These are phyloP conservation scores for Drosophila kokeensis DNA, from an alignment of 2,888 invertebrate species.

Conservation along the genomic window DNA sequence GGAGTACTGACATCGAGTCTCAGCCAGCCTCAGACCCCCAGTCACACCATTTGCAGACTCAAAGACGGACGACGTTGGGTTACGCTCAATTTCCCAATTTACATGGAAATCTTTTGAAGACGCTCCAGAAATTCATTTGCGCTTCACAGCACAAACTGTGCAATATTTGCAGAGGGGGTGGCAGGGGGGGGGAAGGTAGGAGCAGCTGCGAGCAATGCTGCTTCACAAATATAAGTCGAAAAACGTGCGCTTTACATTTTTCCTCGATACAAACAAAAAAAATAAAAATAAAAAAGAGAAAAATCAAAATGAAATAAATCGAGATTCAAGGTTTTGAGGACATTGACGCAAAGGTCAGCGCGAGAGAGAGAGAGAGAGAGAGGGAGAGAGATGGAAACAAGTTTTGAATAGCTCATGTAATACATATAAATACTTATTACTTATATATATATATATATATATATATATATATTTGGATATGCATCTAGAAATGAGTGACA, in stretches of 20 bases:
- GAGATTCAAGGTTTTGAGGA: conserved; percentile 72
- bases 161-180: background rate
- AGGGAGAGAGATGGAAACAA: conserved; percentile 32
- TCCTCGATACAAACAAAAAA: conserved; percentile 11
- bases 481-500: conserved; percentile 2
- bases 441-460: background rate
- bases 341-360: conserved; percentile 67
- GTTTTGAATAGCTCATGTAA: conserved; percentile 46
- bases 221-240: conserved; percentile 33
- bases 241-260: conserved; percentile 43
- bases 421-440: conserved; percentile 8
- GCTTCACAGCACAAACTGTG: conserved; percentile 29
- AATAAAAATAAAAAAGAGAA: conserved; percentile 12
- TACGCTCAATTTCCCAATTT: conserved; percentile 68
- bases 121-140: conserved; percentile 50
- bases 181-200: background rate
- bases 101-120: conserved; percentile 44
- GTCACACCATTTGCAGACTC: background rate
- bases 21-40: background rate
- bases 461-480: background rate
- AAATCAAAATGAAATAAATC: conserved; percentile 16
- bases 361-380: conserved; percentile 1
- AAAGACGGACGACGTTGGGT: conserved; percentile 9
- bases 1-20: background rate
- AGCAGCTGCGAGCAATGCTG: background rate